Percentiles rank a stretch among this genome's conserved stretches.
Conservation (phyloP, 1,140 invertebrate species). For the Bilobella aurantiaca region DNA sequence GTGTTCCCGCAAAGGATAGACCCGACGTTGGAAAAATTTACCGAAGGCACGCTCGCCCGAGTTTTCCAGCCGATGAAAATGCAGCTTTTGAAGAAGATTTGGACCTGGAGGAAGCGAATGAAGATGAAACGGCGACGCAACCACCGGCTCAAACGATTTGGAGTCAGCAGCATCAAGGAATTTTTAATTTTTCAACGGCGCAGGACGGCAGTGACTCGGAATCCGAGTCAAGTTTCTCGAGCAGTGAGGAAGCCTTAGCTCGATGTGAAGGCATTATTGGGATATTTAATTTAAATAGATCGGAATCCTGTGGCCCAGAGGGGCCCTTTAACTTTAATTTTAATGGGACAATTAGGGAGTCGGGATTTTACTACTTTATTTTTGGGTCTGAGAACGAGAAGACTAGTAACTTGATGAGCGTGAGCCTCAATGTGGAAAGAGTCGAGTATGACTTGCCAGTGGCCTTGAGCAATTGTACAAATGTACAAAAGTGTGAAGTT, state of each 20-base stretch:
- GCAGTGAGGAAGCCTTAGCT: constrained; percentile 60
- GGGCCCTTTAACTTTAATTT: constrained; percentile 47
- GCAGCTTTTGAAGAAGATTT: constrained; percentile 50
- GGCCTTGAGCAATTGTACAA: constrained; percentile 25
- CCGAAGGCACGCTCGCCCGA: not conserved
- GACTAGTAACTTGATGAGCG: constrained; percentile 20
- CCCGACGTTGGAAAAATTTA: not conserved
- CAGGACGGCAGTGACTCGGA: constrained; percentile 49
- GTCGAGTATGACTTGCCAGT: constrained; percentile 22
- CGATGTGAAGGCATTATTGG: constrained; percentile 62
- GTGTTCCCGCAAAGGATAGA: not conserved
- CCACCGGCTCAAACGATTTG: constrained; percentile 32
- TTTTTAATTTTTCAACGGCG: constrained; percentile 25
- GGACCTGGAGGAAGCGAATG: constrained; percentile 46
- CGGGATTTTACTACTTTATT: constrained; percentile 70
- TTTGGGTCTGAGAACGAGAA: constrained; percentile 71
- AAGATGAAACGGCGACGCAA: constrained; percentile 36
- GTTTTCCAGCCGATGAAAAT: constrained; percentile 25
- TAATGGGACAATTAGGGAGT: constrained; percentile 56
- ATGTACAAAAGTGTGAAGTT: constrained; percentile 52
- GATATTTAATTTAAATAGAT: constrained; percentile 56
- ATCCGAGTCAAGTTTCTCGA: constrained; percentile 67
- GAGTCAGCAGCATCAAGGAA: constrained; percentile 30
- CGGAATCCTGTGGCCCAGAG: constrained; percentile 44
- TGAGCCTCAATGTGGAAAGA: constrained; percentile 26